phyloP scores from a whole-genome alignment of 2,888 invertebrate species.

The Prionchulus punctatus region DNA sequence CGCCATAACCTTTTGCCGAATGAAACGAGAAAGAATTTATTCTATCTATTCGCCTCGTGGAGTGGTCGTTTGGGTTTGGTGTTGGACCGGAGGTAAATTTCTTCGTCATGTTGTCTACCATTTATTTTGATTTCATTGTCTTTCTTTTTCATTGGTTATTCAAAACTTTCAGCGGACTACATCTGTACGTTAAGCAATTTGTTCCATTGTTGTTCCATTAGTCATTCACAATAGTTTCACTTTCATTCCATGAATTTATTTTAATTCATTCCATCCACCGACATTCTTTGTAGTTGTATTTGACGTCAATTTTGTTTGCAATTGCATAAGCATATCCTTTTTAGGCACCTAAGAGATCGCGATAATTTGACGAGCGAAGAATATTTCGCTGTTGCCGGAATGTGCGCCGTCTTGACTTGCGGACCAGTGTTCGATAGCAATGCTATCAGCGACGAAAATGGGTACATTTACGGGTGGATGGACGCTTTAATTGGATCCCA shows the following conservation, averaged over 20 bases:
- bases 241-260: too few species aligned
- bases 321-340: too few species aligned
- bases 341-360: slow-evolving; percentile 1
- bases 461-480: slow-evolving; percentile 75
- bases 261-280: too few species aligned
- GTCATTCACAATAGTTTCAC: too few species aligned
- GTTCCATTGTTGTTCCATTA: too few species aligned
- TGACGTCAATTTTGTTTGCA: too few species aligned
- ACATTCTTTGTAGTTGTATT: too few species aligned
- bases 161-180: background rate
- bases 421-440: slow-evolving; percentile 70
- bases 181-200: too few species aligned
- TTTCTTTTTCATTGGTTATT: background rate
- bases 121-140: background rate
- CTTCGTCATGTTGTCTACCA: too few species aligned
- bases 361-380: slow-evolving; percentile 36
- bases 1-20: slow-evolving; percentile 66
- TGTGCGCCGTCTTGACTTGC: slow-evolving; percentile 86
- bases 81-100: slow-evolving; percentile 26
- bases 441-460: slow-evolving; percentile 53
- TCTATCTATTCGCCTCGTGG: slow-evolving; percentile 82
- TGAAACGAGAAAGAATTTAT: slow-evolving; percentile 67
- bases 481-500: slow-evolving; percentile 70
- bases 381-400: slow-evolving; percentile 53
- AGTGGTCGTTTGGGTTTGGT: slow-evolving; percentile 60